Conservation (phyloP, 2,888 invertebrate genomes). For the Lissonota sp. region DNA sequence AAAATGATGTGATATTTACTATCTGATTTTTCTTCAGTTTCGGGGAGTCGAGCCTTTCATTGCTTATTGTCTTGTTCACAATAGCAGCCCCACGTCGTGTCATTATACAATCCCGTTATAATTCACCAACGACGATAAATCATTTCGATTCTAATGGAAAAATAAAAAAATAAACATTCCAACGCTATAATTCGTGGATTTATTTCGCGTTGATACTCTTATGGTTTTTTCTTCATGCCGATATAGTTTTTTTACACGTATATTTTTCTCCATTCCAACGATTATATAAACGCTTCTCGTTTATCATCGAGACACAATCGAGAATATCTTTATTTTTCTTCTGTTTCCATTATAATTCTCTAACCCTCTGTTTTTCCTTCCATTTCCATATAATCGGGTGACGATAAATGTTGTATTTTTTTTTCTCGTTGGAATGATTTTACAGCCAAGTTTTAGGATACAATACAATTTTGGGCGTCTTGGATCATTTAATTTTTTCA, state of each 20-base stretch:
- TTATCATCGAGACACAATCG: constrained; percentile 24
- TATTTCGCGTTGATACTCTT: constrained; percentile 38
- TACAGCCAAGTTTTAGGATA: constrained; percentile 29
- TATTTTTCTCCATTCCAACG: constrained; percentile 33
- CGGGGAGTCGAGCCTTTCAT: constrained; percentile 74
- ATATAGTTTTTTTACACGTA: constrained; percentile 13
- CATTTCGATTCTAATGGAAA: background rate
- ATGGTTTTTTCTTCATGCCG: constrained; percentile 32
- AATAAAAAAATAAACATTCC: too few relatives aligned
- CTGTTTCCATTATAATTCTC: constrained; percentile 38
- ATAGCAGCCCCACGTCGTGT: constrained; percentile 81
- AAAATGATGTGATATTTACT: constrained; percentile 16
- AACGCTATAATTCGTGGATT: background rate
- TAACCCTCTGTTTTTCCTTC: constrained; percentile 12
- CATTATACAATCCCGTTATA: constrained; percentile 54
- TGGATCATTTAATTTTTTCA: background rate
- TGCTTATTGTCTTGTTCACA: constrained; percentile 83
- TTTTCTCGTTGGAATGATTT: constrained; percentile 16
- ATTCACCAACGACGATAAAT: constrained; percentile 47
- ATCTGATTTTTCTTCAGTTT: constrained; percentile 62
- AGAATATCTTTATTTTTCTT: constrained; percentile 49
- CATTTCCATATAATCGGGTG: constrained; percentile 27
- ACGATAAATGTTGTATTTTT: constrained; percentile 27
- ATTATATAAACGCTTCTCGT: too few relatives aligned
- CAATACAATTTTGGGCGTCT: constrained; percentile 15